Evolutionary conservation across 2,888 invertebrate species (phyloP).

Genomic region (Mimumesa dahlbomi): DNA sequence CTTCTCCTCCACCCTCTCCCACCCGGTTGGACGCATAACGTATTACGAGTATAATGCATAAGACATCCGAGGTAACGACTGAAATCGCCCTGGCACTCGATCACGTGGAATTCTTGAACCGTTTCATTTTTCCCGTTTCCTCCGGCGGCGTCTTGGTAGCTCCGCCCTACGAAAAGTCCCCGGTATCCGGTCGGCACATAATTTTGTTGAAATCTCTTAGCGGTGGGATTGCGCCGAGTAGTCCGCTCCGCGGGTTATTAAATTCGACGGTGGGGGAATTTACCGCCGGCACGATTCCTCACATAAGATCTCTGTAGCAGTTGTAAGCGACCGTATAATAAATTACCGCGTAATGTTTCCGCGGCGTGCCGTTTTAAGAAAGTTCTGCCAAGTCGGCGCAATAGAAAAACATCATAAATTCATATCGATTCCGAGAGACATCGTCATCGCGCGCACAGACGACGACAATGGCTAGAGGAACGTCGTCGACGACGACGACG

Average conservation of each 20-base stretch:
- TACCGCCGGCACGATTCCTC: constrained; percentile 62
- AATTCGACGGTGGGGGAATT: constrained; percentile 70
- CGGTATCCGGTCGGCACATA: constrained; percentile 38
- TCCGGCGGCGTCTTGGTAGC: constrained; percentile 8
- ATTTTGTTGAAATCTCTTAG: constrained; percentile 50
- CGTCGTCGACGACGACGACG: constrained; percentile 2
- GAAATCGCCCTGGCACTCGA: constrained; percentile 2
- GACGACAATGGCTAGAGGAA: constrained; percentile 28
- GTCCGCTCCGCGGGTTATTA: constrained; percentile 68
- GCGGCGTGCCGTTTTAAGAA: constrained; percentile 71
- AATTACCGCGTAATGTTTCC: constrained; percentile 75
- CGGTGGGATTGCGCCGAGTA: constrained; percentile 40
- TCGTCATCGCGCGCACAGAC: constrained; percentile 49
- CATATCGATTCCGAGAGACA: constrained; percentile 73
- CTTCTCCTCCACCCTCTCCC: too few relatives aligned
- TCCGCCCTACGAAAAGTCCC: constrained; percentile 18
- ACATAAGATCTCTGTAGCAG: constrained; percentile 48
- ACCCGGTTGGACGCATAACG: not conserved
- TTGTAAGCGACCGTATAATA: constrained; percentile 71
- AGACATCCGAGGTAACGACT: not conserved
- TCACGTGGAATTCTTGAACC: constrained; percentile 3
- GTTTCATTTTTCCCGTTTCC: constrained; percentile 16
- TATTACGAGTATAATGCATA: not conserved
- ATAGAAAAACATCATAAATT: constrained; percentile 80
- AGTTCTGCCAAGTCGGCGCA: constrained; percentile 78